These are phyloP conservation scores for Micrastur ruficollis DNA, from an alignment of 2,797 vertebrate genomes.

Conservation along the genomic window DNA sequence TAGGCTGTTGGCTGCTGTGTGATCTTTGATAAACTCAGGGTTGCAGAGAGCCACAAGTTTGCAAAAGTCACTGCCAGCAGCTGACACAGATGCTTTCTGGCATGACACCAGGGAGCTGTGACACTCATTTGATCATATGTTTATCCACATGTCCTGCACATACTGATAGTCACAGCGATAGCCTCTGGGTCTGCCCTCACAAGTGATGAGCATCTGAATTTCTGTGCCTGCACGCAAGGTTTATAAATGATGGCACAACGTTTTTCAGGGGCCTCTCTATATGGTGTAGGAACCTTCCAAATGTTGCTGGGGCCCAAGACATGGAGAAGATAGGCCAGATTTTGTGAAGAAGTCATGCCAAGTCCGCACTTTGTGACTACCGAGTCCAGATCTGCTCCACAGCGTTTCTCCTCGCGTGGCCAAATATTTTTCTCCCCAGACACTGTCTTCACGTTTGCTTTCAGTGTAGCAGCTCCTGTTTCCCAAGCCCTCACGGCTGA, in stretches of 20 bases:
- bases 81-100: constrained; percentile 48
- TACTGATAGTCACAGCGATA: background rate
- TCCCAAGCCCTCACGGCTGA: background rate
- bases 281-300: background rate
- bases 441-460: background rate
- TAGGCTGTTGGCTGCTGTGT: constrained; percentile 10
- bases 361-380: background rate
- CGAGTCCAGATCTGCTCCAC: background rate
- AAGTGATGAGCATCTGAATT: background rate
- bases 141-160: constrained; percentile 3
- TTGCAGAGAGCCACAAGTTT: background rate
- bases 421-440: background rate
- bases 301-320: background rate
- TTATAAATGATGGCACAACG: background rate
- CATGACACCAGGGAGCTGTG: background rate
- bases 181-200: constrained; percentile 22
- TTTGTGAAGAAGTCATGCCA: background rate
- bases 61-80: constrained; percentile 1
- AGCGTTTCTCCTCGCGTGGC: background rate
- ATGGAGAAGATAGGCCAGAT: background rate
- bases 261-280: background rate
- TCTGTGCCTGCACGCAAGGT: background rate
- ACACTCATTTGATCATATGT: constrained; percentile 28
- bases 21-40: constrained; percentile 5
- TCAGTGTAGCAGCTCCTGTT: background rate